Evolutionary conservation across 2,888 invertebrate genomes (phyloP).

Genomic region (Artemia sinica): DNA sequence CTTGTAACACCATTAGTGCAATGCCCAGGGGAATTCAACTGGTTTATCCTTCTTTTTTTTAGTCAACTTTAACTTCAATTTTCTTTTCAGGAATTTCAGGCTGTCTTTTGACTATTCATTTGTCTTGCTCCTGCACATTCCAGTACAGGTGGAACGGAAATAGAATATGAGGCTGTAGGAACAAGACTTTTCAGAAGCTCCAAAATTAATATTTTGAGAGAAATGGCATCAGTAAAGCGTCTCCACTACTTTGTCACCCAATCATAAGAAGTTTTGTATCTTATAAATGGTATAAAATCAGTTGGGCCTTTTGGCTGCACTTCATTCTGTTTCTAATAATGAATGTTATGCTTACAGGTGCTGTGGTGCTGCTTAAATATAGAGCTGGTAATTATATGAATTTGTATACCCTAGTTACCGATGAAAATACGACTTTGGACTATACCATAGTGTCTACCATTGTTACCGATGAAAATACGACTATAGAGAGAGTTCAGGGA

Average conservation of each 20-base stretch:
- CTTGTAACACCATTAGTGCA: no score
- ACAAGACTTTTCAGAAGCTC: neutral
- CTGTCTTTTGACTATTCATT: neutral
- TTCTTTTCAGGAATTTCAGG: neutral
- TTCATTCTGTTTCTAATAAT: constrained; percentile 51
- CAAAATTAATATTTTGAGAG: neutral
- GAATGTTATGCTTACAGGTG: constrained; percentile 46
- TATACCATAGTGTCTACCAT: constrained; percentile 11
- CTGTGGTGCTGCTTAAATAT: constrained; percentile 38
- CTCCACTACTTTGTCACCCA: constrained; percentile 52
- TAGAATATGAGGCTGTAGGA: neutral
- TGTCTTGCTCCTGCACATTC: neutral
- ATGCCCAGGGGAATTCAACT: no score
- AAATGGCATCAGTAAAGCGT: constrained; percentile 30
- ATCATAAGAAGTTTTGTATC: constrained; percentile 40
- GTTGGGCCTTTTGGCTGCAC: constrained; percentile 52
- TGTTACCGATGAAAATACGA: neutral
- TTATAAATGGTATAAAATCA: constrained; percentile 61
- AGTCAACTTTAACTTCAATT: neutral
- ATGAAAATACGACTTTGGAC: no score
- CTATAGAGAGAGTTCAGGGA: constrained; percentile 8
- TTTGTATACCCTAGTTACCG: no score
- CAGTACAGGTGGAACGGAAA: neutral
- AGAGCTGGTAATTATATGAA: no score
- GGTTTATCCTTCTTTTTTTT: no score